Base-by-base conservation (phyloP, 2,888 invertebrate genomes). In the Apoderus coryli region DNA sequence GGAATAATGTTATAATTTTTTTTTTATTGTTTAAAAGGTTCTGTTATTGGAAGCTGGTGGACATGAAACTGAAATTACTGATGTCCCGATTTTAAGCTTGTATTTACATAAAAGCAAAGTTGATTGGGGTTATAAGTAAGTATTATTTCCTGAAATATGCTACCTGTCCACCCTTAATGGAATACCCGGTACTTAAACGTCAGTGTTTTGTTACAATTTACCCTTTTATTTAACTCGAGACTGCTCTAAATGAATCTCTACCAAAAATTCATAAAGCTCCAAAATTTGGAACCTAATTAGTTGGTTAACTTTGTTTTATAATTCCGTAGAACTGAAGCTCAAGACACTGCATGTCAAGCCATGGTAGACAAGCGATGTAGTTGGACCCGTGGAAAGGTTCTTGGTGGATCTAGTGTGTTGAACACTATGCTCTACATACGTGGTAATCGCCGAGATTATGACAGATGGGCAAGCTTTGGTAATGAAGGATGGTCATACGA, bases 341-440 rank as follows among this genome's bases (percentile, higher is more conserved):
- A 82, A 57, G 64, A 70, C 25, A 69, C 79, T 1, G 86, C 86
- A 1, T 88, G 86, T 42, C 80, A 82, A 52, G 86, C 85, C 0
- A 85, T 86, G 84, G 63, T 72, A 31, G 84, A 84, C 49, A 70
- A 76, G 45, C 68, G 84, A 24, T 85, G 85, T 49, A 76, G 77
- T 47, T 89, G 88, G 88, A 88, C 89, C 0, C 68, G 88, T 34
- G 90, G 92, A 27, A 88, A 88, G 60, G 75, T 82, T 1, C 60
- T 89, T 1, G 89, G 88, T 0, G 90, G 90, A 0, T 82, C 81
- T 3, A 82, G 82, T 22, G 84, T 86, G 1, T 63, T 89, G 1
- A 90, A 89, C 50, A 84, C 84, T 2, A 89, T 90, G 89, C 65
- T 89, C 0, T 92, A 93, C 53, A 73, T 90, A 24, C 64, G 92